phyloP scores from a whole-genome alignment of 1,140 invertebrate genomes.

The Bactericera cockerelli region DNA sequence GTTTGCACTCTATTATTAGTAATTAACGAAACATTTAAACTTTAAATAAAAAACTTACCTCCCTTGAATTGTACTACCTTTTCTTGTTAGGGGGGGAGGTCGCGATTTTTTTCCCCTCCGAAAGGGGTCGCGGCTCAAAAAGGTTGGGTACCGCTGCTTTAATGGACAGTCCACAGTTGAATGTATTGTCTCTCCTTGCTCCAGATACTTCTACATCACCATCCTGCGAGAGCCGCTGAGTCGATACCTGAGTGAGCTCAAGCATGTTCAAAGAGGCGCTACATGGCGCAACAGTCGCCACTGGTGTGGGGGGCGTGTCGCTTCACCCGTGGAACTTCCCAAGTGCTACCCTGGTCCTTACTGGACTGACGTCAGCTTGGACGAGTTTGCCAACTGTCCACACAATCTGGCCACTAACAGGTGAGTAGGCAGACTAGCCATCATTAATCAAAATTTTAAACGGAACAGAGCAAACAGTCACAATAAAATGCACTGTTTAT shows the following conservation, averaged over 20 bases:
- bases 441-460: no score
- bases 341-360: conserved; percentile 54
- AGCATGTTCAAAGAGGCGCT: conserved; percentile 89
- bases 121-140: no score
- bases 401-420: conserved; percentile 84
- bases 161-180: no score
- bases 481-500: no score
- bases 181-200: conserved; percentile 13
- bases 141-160: no score
- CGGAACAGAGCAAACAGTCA: no score
- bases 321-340: conserved; percentile 57
- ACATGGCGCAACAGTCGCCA: conserved; percentile 83
- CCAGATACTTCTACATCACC: conserved; percentile 89
- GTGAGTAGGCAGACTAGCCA: conserved; percentile 15
- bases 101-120: no score
- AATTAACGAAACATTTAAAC: no score
- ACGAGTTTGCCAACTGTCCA: conserved; percentile 76
- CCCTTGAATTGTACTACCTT: no score
- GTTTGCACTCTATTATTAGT: no score
- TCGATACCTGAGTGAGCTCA: conserved; percentile 84
- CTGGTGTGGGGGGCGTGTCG: conserved; percentile 68
- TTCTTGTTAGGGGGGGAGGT: no score
- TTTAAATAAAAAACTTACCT: no score
- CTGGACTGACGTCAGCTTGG: conserved; percentile 50
- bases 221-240: conserved; percentile 79